A percentile compares a stretch with the other conserved stretches of the same genome.
phyloP scores from a whole-genome alignment of 2,888 invertebrate genomes.

The Sphaerophoria rueppellii region DNA sequence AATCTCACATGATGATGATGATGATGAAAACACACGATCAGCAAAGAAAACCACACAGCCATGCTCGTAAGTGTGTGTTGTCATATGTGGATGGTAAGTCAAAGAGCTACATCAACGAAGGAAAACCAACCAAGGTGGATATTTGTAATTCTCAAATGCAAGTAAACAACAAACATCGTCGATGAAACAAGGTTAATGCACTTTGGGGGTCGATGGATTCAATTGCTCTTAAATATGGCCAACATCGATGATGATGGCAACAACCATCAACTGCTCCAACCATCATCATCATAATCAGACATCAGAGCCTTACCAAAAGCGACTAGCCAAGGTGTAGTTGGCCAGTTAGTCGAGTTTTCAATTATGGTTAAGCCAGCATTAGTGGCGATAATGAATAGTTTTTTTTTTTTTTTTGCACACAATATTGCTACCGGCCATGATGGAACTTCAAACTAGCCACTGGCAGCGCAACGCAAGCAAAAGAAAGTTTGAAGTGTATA shows the following conservation, averaged over 20 bases:
- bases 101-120: slow-evolving; percentile 16
- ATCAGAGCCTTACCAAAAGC: neutral
- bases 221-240: slow-evolving; percentile 47
- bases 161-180: neutral
- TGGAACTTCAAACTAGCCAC: slow-evolving; percentile 2
- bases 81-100: slow-evolving; percentile 30
- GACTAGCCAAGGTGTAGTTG: slow-evolving; percentile 6
- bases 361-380: slow-evolving; percentile 58
- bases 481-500: slow-evolving; percentile 61
- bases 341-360: slow-evolving; percentile 68
- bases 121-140: slow-evolving; percentile 46
- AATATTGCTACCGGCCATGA: slow-evolving; percentile 58
- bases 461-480: slow-evolving; percentile 33
- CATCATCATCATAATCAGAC: neutral
- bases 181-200: slow-evolving; percentile 66
- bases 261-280: slow-evolving; percentile 21
- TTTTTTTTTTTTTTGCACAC: slow-evolving; percentile 62
- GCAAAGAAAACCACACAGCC: slow-evolving; percentile 10
- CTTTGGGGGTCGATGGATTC: slow-evolving; percentile 71
- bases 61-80: slow-evolving; percentile 14
- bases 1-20: slow-evolving; percentile 38
- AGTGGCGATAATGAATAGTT: slow-evolving; percentile 59
- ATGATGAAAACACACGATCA: slow-evolving; percentile 33
- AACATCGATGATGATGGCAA: slow-evolving; percentile 46
- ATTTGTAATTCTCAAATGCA: slow-evolving; percentile 19